phyloP scores from a whole-genome alignment of 2,888 invertebrate species.

The Aphodius granarius region DNA sequence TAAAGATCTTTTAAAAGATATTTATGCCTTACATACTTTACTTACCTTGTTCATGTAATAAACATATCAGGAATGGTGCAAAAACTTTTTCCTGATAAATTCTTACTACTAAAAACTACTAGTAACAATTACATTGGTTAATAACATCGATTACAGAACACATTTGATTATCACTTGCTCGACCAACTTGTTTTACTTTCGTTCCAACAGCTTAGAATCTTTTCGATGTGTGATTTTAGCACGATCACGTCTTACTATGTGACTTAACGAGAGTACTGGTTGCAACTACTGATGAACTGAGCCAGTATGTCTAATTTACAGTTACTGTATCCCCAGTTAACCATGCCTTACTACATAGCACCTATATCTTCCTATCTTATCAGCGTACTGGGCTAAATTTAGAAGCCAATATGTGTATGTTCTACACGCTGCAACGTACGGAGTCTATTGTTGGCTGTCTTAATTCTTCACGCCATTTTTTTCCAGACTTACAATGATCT shows the following conservation, averaged over 20 bases:
- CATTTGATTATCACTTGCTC: background rate
- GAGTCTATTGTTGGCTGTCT: constrained; percentile 15
- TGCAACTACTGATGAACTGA: background rate
- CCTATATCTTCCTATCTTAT: constrained; percentile 45
- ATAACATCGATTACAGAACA: no score
- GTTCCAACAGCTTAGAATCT: no score
- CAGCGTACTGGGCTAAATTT: constrained; percentile 44
- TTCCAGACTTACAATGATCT: no score
- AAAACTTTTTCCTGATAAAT: no score
- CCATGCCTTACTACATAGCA: constrained; percentile 36
- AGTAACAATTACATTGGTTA: background rate
- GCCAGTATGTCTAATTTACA: constrained; percentile 20
- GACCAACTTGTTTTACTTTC: background rate
- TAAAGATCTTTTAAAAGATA: background rate
- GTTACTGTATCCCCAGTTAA: constrained; percentile 33
- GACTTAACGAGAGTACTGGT: background rate
- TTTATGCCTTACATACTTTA: background rate
- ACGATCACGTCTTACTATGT: background rate
- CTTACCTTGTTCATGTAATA: background rate
- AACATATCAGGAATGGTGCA: background rate
- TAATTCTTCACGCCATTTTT: background rate
- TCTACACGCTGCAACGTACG: background rate
- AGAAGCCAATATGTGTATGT: constrained; percentile 21
- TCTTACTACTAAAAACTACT: no score
- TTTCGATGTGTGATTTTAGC: background rate